Evolutionary conservation across 2,113 vertebrate genomes (phyloP).

Genomic region (Platichthys flesus): DNA sequence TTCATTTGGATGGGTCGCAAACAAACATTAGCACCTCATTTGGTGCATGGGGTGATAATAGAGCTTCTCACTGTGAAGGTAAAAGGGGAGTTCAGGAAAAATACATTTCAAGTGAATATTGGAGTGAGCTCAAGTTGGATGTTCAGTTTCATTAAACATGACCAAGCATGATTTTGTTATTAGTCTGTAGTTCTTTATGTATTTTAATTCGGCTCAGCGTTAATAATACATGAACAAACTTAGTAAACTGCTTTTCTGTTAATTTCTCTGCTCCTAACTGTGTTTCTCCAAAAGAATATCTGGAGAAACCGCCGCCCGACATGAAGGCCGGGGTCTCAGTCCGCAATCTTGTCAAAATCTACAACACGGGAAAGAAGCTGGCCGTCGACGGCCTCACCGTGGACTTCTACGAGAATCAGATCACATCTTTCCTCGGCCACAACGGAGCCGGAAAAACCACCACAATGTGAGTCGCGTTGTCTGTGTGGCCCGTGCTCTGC

Average conservation of each 20-base stretch:
- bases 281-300: conserved; percentile 80
- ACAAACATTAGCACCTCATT: conserved; percentile 57
- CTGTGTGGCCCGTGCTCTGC: neutral
- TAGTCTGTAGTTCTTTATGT: no score
- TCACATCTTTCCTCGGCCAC: conserved; percentile 98
- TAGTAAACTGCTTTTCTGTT: neutral
- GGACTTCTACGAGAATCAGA: conserved; percentile 96
- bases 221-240: no score
- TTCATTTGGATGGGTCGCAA: conserved; percentile 42
- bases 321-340: conserved; percentile 91
- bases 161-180: no score
- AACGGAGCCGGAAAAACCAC: conserved; percentile 99
- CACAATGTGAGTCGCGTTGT: conserved; percentile 89
- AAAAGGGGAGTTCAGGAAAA: conserved; percentile 9
- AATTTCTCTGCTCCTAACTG: neutral
- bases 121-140: neutral
- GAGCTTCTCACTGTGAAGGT: conserved; percentile 11
- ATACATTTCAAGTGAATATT: conserved; percentile 30
- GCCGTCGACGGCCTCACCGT: conserved; percentile 93
- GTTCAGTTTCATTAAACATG: no score
- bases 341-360: conserved; percentile 94
- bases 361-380: conserved; percentile 93
- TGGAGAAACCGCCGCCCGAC: conserved; percentile 88
- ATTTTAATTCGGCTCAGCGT: no score
- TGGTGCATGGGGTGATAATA: conserved; percentile 46